phyloP scores from a whole-genome alignment of 2,797 vertebrate genomes.

The Propithecus deckenii region DNA sequence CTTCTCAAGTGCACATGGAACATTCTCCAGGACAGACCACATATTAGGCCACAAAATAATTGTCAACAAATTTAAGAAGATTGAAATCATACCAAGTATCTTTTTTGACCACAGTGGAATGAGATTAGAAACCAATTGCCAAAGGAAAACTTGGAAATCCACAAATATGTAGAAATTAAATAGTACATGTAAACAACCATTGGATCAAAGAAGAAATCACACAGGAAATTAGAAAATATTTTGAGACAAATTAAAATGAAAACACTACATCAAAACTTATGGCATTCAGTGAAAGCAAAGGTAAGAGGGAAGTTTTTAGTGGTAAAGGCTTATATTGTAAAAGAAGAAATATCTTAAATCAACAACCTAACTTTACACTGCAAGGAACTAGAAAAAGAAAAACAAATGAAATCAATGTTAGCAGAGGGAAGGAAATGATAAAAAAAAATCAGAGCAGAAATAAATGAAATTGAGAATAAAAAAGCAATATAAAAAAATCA shows the following conservation, averaged over 20 bases:
- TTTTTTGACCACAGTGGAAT: neutral
- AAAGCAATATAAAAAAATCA: neutral
- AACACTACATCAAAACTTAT: neutral
- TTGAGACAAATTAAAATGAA: neutral
- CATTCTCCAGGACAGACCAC: neutral
- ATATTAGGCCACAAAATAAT: neutral
- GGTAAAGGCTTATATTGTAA: neutral
- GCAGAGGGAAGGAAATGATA: neutral
- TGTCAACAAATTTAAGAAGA: neutral
- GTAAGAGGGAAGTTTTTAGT: neutral
- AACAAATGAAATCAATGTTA: neutral
- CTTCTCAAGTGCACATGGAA: neutral
- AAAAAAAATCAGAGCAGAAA: neutral
- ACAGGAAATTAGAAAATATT: neutral
- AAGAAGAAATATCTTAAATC: neutral
- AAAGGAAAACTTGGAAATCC: neutral
- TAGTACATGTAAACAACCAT: neutral
- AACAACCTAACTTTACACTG: neutral
- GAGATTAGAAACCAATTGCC: neutral
- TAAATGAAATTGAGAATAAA: neutral
- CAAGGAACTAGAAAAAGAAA: neutral
- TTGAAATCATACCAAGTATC: neutral
- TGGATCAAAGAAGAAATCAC: neutral
- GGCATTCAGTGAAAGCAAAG: neutral
- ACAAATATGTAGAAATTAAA: neutral